Evolutionary conservation across 2,797 vertebrate species (phyloP).

Genomic region (Jordanella pulchra): DNA sequence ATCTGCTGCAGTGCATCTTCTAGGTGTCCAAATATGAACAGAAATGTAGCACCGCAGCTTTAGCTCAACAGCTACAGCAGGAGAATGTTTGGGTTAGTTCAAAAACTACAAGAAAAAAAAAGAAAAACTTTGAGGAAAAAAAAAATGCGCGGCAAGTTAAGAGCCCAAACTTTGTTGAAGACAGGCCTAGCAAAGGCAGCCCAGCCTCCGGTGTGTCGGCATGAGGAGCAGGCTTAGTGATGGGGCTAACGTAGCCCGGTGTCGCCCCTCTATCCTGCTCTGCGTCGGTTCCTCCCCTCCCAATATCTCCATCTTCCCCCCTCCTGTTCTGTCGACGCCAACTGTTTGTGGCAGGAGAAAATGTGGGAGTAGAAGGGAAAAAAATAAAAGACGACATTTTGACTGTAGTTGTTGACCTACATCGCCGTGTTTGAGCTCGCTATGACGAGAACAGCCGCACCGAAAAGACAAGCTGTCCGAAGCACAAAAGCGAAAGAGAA

Average conservation of each 20-base stretch:
- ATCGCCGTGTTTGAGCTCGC: conserved; percentile 52
- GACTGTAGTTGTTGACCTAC: conserved; percentile 73
- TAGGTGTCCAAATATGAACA: conserved; percentile 22
- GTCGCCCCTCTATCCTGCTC: conserved; percentile 64
- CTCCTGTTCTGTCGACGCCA: conserved; percentile 65
- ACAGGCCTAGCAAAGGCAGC: conserved; percentile 45
- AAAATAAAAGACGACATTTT: conserved; percentile 77
- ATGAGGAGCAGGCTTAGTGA: conserved; percentile 38
- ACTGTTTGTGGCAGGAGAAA: conserved; percentile 80
- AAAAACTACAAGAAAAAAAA: neutral
- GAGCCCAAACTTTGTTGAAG: conserved; percentile 63
- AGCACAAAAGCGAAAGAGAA: neutral
- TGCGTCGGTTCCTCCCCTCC: conserved; percentile 65
- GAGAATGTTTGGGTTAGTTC: conserved; percentile 3
- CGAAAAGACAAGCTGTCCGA: neutral
- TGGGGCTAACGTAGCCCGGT: conserved; percentile 73
- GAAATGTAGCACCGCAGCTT: conserved; percentile 11
- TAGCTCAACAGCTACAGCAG: neutral
- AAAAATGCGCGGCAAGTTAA: conserved; percentile 54
- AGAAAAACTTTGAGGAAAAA: conserved; percentile 52
- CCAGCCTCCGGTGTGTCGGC: conserved; percentile 28
- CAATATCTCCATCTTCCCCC: conserved; percentile 67
- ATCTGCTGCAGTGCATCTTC: conserved; percentile 62
- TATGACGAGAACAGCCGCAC: conserved; percentile 19
- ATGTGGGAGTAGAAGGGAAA: conserved; percentile 70